Percentiles rank a stretch among this genome's conserved stretches.
phyloP scores from a whole-genome alignment of 2,797 vertebrate genomes.

The Aldrovandia affinis region DNA sequence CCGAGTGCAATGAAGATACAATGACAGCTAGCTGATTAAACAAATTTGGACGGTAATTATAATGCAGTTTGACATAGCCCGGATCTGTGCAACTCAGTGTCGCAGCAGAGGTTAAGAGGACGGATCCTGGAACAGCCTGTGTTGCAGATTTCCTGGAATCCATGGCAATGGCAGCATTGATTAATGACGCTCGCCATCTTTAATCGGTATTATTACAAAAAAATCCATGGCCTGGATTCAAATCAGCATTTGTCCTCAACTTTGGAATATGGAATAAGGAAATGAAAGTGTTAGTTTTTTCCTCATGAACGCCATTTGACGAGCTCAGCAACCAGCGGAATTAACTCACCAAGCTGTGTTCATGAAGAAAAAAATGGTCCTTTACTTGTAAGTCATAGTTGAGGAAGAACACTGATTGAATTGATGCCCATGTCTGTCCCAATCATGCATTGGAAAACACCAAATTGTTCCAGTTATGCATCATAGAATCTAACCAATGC shows the following conservation, averaged over 20 bases:
- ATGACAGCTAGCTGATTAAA: conserved; percentile 26
- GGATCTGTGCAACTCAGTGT: conserved; percentile 34
- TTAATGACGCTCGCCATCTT: conserved; percentile 66
- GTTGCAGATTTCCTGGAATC: conserved; percentile 48
- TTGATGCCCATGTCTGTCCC: conserved; percentile 79
- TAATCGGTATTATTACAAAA: conserved; percentile 67
- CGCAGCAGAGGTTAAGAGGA: conserved; percentile 48
- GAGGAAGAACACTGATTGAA: too few relatives aligned
- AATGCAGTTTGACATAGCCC: conserved; percentile 34
- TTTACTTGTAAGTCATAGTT: too few relatives aligned
- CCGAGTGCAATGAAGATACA: conserved; percentile 3
- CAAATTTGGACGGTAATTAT: conserved; percentile 43
- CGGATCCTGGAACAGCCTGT: conserved; percentile 45
- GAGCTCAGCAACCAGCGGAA: too few relatives aligned
- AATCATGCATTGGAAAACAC: conserved; percentile 73
- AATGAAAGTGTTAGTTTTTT: too few relatives aligned
- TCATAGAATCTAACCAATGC: conserved; percentile 84
- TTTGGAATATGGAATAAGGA: not conserved
- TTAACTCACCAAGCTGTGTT: too few relatives aligned
- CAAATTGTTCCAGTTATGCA: conserved; percentile 76
- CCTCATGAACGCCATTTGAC: too few relatives aligned
- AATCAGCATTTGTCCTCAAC: not conserved
- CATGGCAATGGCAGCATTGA: conserved; percentile 58
- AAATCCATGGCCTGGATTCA: conserved; percentile 28
- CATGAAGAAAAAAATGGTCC: too few relatives aligned